Percentiles rank a stretch among this genome's conserved stretches.
phyloP scores from a whole-genome alignment of 2,797 vertebrate genomes.

The Aplochiton taeniatus region DNA sequence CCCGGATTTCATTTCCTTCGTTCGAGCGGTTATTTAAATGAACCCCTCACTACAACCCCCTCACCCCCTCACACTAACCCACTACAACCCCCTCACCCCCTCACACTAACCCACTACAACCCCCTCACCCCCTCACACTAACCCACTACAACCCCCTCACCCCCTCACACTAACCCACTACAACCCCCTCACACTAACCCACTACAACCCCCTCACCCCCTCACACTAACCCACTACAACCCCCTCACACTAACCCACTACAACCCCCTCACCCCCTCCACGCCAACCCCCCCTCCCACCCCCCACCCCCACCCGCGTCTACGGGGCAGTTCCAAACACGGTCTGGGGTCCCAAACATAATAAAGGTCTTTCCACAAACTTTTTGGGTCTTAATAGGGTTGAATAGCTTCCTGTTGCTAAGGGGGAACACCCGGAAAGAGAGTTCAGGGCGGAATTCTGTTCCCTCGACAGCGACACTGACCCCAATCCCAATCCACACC shows the following conservation, averaged over 20 bases:
- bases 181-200: constrained; percentile 44
- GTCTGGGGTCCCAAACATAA: constrained; percentile 1
- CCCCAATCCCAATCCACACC: constrained; percentile 78
- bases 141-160: constrained; percentile 42
- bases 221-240: constrained; percentile 56
- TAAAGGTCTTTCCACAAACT: constrained; percentile 16
- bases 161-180: no score
- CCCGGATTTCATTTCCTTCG: constrained; percentile 65
- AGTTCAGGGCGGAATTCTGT: constrained; percentile 82
- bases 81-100: constrained; percentile 9
- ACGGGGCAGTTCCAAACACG: not conserved
- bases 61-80: not conserved
- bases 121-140: no score
- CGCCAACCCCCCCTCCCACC: not conserved
- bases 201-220: constrained; percentile 36
- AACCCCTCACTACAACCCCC: constrained; percentile 54
- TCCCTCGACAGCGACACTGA: constrained; percentile 79
- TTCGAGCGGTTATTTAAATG: constrained; percentile 65
- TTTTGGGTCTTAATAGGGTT: constrained; percentile 25
- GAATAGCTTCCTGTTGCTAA: constrained; percentile 42
- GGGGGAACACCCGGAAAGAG: constrained; percentile 57
- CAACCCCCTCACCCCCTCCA: constrained; percentile 38
- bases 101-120: constrained; percentile 56
- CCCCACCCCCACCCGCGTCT: constrained; percentile 7
- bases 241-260: constrained; percentile 28